Conservation (phyloP, 2,797 vertebrate species). For the Thalassophryne amazonica region DNA sequence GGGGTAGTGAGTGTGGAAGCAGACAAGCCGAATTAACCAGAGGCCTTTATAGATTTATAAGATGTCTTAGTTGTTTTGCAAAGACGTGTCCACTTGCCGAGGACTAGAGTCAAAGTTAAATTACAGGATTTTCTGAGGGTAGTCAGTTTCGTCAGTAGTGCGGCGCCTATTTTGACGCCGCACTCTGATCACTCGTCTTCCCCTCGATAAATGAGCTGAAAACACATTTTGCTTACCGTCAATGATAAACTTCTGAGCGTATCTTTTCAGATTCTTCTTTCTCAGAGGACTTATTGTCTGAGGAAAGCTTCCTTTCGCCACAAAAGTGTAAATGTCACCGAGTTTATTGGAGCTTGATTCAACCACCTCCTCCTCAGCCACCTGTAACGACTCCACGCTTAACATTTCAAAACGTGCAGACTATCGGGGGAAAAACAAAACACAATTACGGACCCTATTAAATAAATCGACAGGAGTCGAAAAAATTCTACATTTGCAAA, state of each 20-base stretch:
- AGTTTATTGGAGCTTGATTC: conserved; percentile 76
- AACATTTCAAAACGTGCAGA: conserved; percentile 61
- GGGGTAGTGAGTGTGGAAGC: neutral
- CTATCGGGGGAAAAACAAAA: no score
- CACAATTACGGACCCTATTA: no score
- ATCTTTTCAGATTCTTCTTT: conserved; percentile 88
- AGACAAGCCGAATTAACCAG: neutral
- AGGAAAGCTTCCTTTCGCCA: conserved; percentile 86
- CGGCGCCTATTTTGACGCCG: no score
- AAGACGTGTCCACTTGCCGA: fast-evolving
- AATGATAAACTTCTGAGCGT: conserved; percentile 85
- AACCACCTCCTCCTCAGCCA: conserved; percentile 87
- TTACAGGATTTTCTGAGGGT: neutral
- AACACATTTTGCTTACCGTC: conserved; percentile 83
- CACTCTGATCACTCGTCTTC: no score
- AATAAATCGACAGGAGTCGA: no score
- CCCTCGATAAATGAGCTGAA: no score
- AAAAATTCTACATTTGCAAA: no score
- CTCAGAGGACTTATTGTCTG: conserved; percentile 82
- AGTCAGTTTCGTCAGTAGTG: neutral
- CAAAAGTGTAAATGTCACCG: conserved; percentile 85
- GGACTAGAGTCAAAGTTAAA: neutral
- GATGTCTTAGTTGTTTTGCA: fast-evolving
- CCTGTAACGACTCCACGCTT: conserved; percentile 82
- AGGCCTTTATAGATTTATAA: neutral